Evolutionary conservation across 1,140 invertebrate species (phyloP), one percentile per base, ranked within the genome.

Genomic region (Drosophila truncata): DNA sequence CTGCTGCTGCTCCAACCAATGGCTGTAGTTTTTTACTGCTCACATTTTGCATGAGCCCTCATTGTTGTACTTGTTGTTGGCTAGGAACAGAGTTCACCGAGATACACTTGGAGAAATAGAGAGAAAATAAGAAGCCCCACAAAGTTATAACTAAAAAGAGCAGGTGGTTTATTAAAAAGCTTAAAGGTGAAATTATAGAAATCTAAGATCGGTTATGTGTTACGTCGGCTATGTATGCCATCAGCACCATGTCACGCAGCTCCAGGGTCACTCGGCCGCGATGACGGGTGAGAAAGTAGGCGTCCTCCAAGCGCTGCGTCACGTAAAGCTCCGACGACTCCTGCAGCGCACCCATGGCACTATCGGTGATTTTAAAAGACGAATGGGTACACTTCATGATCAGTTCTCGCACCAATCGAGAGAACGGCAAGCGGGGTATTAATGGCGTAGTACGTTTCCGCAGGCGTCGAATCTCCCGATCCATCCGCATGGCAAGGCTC

Each of bases 191-290:
- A 5, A 0, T n/a, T 27, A 49, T n/a, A n/a, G 1, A 29, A 29
- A 18, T 18, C 20, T 35, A 35, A 0, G 18, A 16, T 23, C 31
- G 18, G 4, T 11, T 3, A 20, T 41, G 44, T 13, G 1, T 27
- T 11, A 6, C 23, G 31, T 57, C 42, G n/a, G 65, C 55, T 10
- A 88, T 47, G 35, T 72, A 84, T 16, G 54, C 61, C 18, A 85
- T 62, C 13, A 92, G 20, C 6, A 63, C 77, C 79, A 92, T 72
- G 92, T 97, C 97, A 67, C 95, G 95, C 35, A 95, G 94, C 94
- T 95, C 95, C 52, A 97, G 94, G 18, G 97, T 97, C 0, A 97
- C 95, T 44, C 97, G 93, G 80, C 96, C 95, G 13, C 96, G 95
- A 85, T 97, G 96, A 60, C 95, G 94, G 27, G 96, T 94, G 73